Evolutionary conservation across 2,888 invertebrate genomes (phyloP).

Genomic region (Apomyelois bistriatella): DNA sequence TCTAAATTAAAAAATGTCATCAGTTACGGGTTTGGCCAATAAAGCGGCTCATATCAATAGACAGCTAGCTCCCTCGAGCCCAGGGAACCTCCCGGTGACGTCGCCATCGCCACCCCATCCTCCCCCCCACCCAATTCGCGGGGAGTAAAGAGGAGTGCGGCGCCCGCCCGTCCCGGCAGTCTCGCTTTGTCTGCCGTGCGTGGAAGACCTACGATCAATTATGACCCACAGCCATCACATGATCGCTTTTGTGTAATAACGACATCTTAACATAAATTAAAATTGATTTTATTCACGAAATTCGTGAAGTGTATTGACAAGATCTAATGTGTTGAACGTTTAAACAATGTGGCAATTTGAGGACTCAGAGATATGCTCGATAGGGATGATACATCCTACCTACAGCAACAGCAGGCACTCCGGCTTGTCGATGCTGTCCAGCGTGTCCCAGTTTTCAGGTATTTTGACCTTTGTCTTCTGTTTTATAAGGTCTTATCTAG

Average conservation of each 20-base stretch:
- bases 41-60: conserved; percentile 32
- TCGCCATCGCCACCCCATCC: conserved; percentile 30
- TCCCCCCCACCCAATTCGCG: conserved; percentile 17
- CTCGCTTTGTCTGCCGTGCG: conserved; percentile 61
- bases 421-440: conserved; percentile 79
- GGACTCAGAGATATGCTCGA: conserved; percentile 89
- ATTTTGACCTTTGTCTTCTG: conserved; percentile 19
- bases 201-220: conserved; percentile 45
- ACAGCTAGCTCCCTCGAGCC: conserved; percentile 36
- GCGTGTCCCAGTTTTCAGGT: conserved; percentile 72
- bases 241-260: conserved; percentile 51
- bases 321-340: neutral
- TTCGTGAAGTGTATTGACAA: too few species aligned
- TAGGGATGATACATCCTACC: conserved; percentile 88
- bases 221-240: conserved; percentile 49
- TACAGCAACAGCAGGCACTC: conserved; percentile 85
- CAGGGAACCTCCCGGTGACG: conserved; percentile 24
- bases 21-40: neutral
- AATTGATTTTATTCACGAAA: too few species aligned
- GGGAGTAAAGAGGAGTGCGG: conserved; percentile 24
- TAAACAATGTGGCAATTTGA: conserved; percentile 83
- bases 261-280: conserved; percentile 15
- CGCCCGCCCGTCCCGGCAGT: conserved; percentile 41
- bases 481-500: neutral
- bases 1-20: conserved; percentile 12